Base-by-base conservation (phyloP, 2,888 invertebrate species). In the Phasia obesa region DNA sequence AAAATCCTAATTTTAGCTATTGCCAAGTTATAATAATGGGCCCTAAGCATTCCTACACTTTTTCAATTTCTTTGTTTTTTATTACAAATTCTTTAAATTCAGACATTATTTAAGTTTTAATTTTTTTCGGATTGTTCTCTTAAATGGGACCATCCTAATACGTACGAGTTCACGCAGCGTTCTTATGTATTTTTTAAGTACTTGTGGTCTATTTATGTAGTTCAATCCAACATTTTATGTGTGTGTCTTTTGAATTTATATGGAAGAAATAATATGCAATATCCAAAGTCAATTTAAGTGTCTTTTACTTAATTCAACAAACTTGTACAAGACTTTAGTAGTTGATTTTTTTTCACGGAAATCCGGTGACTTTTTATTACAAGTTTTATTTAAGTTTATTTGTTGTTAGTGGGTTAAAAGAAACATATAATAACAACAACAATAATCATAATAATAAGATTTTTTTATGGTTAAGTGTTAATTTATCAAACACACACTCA, bases 301-400 rank as follows among this genome's bases (percentile, higher is more conserved):
- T 38, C 17, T 70, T 75, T 79, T 55, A 74, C 59, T 64, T 57
- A 69, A 62, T 65, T 65, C 27, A 73, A 71, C 35, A 69, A 23
- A 57, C 53, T 38, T 69, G 5, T 64, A 64, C 64, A 51, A 62
- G 51, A 70, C 59, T 64, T 70, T 44, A 74, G 57, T 23, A 71
- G 65, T 77, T 51, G 38, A 25, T 21, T 65, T 65, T 81, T 70
- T 78, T 79, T 79, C 59, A 71, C 83, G 83, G 83, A 83, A 79
- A 83, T 83, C 83, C 83, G 83, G 83, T 83, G 60, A 71, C 57
- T 79, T 83, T 83, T 79, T 83, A 79, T 83, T 83, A 79, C 83
- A 79, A 71, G 79, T 71, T 71, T 77, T 60, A n/a, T 64, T 70
- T 53, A 19, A 25, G 47, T 60, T 65, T 17, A 44, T 67, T 74